Evolutionary conservation across 1,140 invertebrate genomes (phyloP), one percentile per base, ranked within the genome.

Genomic region (Eciton burchellii): DNA sequence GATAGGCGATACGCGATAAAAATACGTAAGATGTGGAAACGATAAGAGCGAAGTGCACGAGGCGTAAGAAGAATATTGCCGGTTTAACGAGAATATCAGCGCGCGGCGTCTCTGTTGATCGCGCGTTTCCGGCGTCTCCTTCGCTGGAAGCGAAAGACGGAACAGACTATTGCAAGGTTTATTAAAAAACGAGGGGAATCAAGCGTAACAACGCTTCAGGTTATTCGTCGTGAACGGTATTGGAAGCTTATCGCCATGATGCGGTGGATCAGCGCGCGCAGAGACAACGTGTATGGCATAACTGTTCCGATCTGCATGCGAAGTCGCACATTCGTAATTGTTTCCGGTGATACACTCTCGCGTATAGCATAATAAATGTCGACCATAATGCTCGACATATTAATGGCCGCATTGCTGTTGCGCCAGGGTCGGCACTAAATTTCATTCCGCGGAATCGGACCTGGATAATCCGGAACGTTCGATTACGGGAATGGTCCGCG

Each of bases 311-410:
- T 35, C 47, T 14, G 24, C 5, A 76, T 45, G n/a, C n/a, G 49
- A 79, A 79, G 41, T 79, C 41, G 63, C 24, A 43, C 74, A 35
- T 68, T 70, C 19, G 74, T 70, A 79, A 79, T 79, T 79, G 47
- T 79, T 79, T 70, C 43, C 74, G 24, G n/a, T 56, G 49, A 79
- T 79, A 57, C 41, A 70, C 24, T 8, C 35, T 79, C n/a, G 49
- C 35, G 35, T 68, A 57, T 56, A 57, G 74, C 63, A 29, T 79
- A 70, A 79, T 79, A 79, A 79, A 79, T 57, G 74, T 79, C 63
- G 63, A 12, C 41, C 43, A 49, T 79, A 79, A 79, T 79, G 35
- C 35, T 43, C 74, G 63, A 56, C 56, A 63, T 79, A 79, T 79
- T 79, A 79, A 79, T 79, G 49, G 74, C 14, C 12, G 49, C 21